Base-by-base conservation (phyloP, 23 tunicate genomes). In the Styela clava region DNA sequence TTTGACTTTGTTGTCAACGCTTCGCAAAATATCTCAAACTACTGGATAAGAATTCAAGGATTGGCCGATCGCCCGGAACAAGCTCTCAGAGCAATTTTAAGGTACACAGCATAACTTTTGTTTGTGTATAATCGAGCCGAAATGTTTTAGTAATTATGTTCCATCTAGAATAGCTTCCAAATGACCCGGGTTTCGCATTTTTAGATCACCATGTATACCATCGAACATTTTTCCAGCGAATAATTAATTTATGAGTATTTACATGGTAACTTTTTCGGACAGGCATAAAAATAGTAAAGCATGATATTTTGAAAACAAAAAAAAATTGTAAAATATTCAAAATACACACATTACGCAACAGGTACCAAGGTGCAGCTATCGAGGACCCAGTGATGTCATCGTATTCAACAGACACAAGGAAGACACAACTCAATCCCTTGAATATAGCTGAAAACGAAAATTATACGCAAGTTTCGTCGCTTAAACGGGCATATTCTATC, bases 1-100 rank as follows among this genome's bases (percentile, higher is more conserved):
- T 93, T 61, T 68, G 98, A 93, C 62, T 84, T 93, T 44, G 87
- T 93, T 29, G 23, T 93, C 24, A 7, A 80, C 23, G 94, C 98
- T 27, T 84, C 79, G 36, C 88, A 87, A 52, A 37, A 64, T 20
- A 70, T 69, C 3, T 27, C 79, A 12, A 32, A 71, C 31, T 93
- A 88, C 68, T 84, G 93, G 93, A 69, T 93, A 21, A 52, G 87
- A 52, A 82, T 85, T 22, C 93, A 93, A 84, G 98, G 98, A 16
- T 29, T 88, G 85, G 93, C 93, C 12, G 98, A 93, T 71, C 88
- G 98, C 72, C 26, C 71, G 2, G 81, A 84, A 44, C 76, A 80
- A 18, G 84, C 98, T 2, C 93, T 87, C 52, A 35, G 33, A 62
- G 98, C 98, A 22, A 74, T 93, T 63, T 25, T 93, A 69, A 79